Evolutionary conservation across 2,113 vertebrate genomes (phyloP).

Genomic region (Perognathus longimembris): DNA sequence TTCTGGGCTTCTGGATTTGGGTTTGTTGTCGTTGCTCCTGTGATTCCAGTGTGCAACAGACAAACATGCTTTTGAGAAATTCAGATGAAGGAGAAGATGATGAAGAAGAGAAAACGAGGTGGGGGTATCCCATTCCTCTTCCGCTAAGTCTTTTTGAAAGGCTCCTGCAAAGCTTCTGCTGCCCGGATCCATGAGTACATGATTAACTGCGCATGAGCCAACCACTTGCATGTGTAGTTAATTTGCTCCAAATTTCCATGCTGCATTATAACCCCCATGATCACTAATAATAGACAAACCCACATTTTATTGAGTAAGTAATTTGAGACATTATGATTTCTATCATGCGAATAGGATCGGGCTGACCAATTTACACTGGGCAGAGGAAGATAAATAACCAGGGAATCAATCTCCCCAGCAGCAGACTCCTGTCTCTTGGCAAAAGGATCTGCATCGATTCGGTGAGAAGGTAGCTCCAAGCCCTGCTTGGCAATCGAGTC

Average conservation of each 20-base stretch:
- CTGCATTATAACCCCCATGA: slow-evolving; percentile 91
- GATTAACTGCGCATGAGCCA: slow-evolving; percentile 89
- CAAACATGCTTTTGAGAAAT: slow-evolving; percentile 79
- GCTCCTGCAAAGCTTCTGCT: slow-evolving; percentile 83
- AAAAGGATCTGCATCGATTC: slow-evolving; percentile 83
- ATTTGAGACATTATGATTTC: slow-evolving; percentile 89
- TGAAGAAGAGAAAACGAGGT: slow-evolving; percentile 23
- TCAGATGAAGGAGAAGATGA: slow-evolving; percentile 59
- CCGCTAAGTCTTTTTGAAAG: slow-evolving; percentile 84
- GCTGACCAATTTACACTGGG: slow-evolving; percentile 88
- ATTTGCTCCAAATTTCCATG: slow-evolving; percentile 90
- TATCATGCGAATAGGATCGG: slow-evolving; percentile 85
- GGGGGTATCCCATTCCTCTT: slow-evolving; percentile 75
- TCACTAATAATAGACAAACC: slow-evolving; percentile 91
- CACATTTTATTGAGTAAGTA: slow-evolving; percentile 92
- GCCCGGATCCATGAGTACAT: slow-evolving; percentile 82
- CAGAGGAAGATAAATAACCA: slow-evolving; percentile 87
- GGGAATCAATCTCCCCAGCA: slow-evolving; percentile 84
- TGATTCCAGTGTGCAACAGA: slow-evolving; percentile 63
- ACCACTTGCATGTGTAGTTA: slow-evolving; percentile 87
- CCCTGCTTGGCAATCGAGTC: slow-evolving; percentile 77
- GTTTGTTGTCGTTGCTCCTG: slow-evolving; percentile 53
- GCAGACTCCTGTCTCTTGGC: slow-evolving; percentile 80
- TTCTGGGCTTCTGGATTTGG: slow-evolving; percentile 46
- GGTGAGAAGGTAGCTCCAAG: slow-evolving; percentile 60